Conservation (phyloP, 2,888 invertebrate species). For the Zhuqinia jingwanae region DNA sequence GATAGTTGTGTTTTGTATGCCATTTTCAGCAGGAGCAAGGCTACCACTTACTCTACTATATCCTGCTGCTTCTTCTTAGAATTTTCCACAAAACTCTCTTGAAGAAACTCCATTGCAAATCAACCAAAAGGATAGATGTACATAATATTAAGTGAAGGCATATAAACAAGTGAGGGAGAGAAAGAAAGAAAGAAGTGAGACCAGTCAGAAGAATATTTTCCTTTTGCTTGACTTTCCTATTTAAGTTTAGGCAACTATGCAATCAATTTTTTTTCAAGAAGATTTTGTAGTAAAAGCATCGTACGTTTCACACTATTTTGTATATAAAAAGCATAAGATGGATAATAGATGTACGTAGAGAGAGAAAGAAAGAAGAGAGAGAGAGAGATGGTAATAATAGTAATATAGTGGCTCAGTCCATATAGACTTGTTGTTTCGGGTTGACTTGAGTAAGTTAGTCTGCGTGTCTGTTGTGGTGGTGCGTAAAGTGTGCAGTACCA, state of each 20-base stretch:
- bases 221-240: conserved; percentile 6
- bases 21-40: no score
- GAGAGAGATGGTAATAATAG: conserved; percentile 21
- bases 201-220: neutral
- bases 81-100: conserved; percentile 9
- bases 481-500: conserved; percentile 6
- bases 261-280: conserved; percentile 11
- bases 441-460: conserved; percentile 1
- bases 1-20: neutral
- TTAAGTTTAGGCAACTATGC: neutral
- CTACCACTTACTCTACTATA: neutral
- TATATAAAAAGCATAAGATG: neutral
- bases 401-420: conserved; percentile 28
- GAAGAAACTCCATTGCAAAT: conserved; percentile 14
- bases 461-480: neutral
- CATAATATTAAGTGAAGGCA: neutral
- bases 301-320: conserved; percentile 16
- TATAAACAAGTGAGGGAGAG: neutral
- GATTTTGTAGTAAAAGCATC: conserved; percentile 9
- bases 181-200: neutral
- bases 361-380: neutral
- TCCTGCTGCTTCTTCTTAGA: neutral
- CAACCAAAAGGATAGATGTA: conserved; percentile 6
- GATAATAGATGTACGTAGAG: neutral
- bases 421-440: conserved; percentile 7